phyloP scores from a whole-genome alignment of 2,113 vertebrate species.

The Pseudopipra pipra region DNA sequence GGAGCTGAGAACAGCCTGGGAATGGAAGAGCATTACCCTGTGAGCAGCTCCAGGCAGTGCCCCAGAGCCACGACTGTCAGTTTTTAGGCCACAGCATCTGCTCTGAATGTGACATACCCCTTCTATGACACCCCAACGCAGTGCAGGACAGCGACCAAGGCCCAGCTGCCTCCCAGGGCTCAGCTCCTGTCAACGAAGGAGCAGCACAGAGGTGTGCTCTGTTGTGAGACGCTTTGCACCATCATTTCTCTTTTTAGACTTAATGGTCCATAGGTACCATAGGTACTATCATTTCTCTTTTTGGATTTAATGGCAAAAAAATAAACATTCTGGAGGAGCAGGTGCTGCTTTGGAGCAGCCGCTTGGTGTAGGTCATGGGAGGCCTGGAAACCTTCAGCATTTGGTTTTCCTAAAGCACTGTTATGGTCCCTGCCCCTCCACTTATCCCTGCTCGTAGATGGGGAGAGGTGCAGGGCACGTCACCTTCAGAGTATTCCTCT shows the following conservation, averaged over 20 bases:
- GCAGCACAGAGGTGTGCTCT: accelerated
- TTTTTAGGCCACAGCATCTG: not conserved
- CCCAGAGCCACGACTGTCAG: not conserved
- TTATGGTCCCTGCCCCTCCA: accelerated
- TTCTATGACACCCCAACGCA: not conserved
- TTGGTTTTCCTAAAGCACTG: not conserved
- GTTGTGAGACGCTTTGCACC: not conserved
- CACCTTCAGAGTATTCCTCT: not conserved
- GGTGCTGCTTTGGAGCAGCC: not conserved
- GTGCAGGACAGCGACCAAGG: not conserved
- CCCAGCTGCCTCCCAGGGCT: not conserved
- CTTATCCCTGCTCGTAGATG: accelerated
- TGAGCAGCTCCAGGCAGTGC: not conserved
- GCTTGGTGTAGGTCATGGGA: accelerated
- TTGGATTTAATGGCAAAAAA: not conserved
- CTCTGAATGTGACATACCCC: not conserved
- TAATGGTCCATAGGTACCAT: too few species aligned
- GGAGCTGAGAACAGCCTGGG: not conserved
- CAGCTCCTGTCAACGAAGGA: not conserved
- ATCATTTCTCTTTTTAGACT: not conserved
- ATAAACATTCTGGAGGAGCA: not conserved
- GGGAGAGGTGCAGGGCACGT: accelerated
- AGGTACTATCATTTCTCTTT: not conserved
- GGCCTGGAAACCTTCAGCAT: not conserved
- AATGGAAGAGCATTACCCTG: not conserved